Evolutionary conservation across 23 tunicate species (phyloP), one percentile per base, ranked within the genome.

Genomic region (Clavelina lepadiformis): DNA sequence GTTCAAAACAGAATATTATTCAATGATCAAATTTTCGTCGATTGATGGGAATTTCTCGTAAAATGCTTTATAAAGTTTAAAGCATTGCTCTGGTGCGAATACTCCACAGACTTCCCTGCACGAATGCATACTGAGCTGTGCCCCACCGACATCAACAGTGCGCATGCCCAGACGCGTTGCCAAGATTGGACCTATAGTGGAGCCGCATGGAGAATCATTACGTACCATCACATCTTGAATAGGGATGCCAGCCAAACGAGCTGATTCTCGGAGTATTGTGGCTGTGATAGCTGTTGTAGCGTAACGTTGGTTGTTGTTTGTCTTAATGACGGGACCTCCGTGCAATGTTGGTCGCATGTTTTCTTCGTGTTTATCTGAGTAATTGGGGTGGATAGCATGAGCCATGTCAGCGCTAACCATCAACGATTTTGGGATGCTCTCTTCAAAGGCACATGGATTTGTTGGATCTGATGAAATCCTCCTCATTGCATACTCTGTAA

Each of bases 221-320:
- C 99, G 76, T 15, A 82, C 95, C 99, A 94, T 94, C 7, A 94
- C 95, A 71, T 94, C 92, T 65, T 94, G 99, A n/a, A 75, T 63
- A 1, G 80, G 78, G 6, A 94, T 66, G 36, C 50, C 81, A 37
- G 91, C 99, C 22, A 44, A 35, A 18, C 72, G 38, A 21, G 99
- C 99, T 54, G 74, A 85, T 58, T 86, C 80, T 54, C 88, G 63
- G 22, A 94, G 65, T 1, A 94, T 46, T 32, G 95, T 63, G 18
- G 95, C 85, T 20, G 91, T 86, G 30, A 86, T 65, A 6, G 84
- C 91, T 7, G 95, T 86, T 13, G 99, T 94, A 19, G 95, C 99
- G 53, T 94, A 94, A 28, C 86, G 61, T 59, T 86, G 95, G 51
- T 94, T 94, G 58, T 76, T 80, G 69, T 94, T 94, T 19, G 58